Percentiles rank a stretch among this genome's conserved stretches.
phyloP scores from a whole-genome alignment of 2,797 vertebrate species.

The Acanthurus lineatus region DNA sequence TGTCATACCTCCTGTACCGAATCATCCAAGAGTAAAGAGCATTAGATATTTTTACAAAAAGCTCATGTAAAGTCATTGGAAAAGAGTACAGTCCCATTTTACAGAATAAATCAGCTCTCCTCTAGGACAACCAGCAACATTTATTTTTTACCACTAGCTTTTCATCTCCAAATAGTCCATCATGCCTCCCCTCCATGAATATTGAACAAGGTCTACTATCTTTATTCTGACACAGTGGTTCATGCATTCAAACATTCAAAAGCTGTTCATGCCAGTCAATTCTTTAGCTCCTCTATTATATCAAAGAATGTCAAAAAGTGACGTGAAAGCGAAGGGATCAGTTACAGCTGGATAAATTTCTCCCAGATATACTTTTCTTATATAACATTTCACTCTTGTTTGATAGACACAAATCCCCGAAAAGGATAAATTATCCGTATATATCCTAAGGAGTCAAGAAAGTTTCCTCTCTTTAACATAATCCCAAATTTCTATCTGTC shows the following conservation, averaged over 20 bases:
- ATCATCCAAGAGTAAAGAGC: conserved; percentile 14
- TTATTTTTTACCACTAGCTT: conserved; percentile 29
- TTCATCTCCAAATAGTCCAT: conserved; percentile 66
- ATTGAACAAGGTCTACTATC: conserved; percentile 59
- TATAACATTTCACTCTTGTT: conserved; percentile 81
- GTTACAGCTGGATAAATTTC: conserved; percentile 77
- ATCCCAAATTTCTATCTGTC: conserved; percentile 78
- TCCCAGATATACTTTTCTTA: conserved; percentile 81
- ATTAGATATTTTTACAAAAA: conserved; percentile 24
- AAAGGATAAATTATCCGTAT: conserved; percentile 78
- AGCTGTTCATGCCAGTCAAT: conserved; percentile 72
- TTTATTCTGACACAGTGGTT: conserved; percentile 63
- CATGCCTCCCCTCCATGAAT: conserved; percentile 60
- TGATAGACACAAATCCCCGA: conserved; percentile 81
- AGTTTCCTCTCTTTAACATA: conserved; percentile 76
- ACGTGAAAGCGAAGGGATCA: conserved; percentile 74
- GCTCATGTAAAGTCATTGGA: conserved; percentile 19
- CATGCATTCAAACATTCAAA: conserved; percentile 71
- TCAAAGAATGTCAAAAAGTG: conserved; percentile 73
- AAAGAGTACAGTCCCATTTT: conserved; percentile 6
- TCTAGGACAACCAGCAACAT: conserved; percentile 6
- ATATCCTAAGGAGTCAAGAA: conserved; percentile 70
- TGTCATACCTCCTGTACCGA: neutral
- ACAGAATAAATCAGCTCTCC: conserved; percentile 22
- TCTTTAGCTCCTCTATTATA: conserved; percentile 69